Conservation (phyloP, 1,140 invertebrate species). For the Ptiloglossa arizonensis region DNA sequence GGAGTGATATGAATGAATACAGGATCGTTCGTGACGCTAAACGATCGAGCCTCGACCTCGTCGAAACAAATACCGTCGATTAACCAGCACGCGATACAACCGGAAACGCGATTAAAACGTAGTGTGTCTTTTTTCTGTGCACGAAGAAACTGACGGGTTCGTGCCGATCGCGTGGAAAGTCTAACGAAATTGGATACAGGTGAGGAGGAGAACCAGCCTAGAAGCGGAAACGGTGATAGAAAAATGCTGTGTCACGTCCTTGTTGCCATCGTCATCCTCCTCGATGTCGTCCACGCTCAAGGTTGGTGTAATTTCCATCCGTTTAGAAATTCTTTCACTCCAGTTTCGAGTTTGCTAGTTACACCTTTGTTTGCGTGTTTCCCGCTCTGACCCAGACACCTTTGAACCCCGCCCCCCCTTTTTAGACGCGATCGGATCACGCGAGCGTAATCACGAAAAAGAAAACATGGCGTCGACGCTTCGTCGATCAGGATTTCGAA, state of each 20-base stretch:
- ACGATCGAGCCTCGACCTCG: constrained; percentile 51
- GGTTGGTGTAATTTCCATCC: constrained; percentile 71
- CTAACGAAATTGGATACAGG: constrained; percentile 66
- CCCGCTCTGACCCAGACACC: constrained; percentile 9
- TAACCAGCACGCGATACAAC: constrained; percentile 50
- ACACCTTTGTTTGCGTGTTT: constrained; percentile 33
- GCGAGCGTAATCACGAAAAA: background rate
- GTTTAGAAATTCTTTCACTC: constrained; percentile 25
- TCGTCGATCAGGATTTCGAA: too few relatives aligned
- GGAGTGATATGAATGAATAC: constrained; percentile 56
- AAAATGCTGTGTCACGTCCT: constrained; percentile 76
- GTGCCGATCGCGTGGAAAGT: constrained; percentile 20
- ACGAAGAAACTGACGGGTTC: background rate
- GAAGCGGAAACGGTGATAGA: constrained; percentile 66
- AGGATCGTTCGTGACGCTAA: constrained; percentile 56
- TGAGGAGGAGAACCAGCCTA: constrained; percentile 32
- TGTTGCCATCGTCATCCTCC: constrained; percentile 71
- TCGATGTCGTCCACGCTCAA: constrained; percentile 76
- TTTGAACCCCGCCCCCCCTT: background rate
- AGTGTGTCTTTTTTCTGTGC: background rate
- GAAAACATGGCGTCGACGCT: too few relatives aligned
- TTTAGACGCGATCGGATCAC: constrained; percentile 5
- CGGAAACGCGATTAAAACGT: constrained; percentile 43
- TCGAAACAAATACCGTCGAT: constrained; percentile 47
- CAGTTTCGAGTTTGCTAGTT: constrained; percentile 26